Conservation (phyloP, 2,113 vertebrate species). For the Oreocharis arfaki region DNA sequence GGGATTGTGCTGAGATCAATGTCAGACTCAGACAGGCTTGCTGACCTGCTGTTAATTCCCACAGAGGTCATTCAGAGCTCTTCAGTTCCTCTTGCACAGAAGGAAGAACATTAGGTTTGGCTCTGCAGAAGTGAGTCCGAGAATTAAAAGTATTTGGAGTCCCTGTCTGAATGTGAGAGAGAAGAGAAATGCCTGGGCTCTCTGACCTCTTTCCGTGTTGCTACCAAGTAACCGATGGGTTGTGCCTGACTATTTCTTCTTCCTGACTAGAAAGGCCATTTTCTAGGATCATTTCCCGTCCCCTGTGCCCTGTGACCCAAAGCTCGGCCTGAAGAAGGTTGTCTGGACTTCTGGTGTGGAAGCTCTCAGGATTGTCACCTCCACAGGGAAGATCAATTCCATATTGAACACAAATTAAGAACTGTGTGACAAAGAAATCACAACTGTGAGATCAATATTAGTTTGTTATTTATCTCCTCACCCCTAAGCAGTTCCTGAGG, state of each 20-base stretch:
- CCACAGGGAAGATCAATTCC: fast-evolving
- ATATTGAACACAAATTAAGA: neutral
- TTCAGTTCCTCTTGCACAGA: neutral
- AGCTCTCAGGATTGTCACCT: neutral
- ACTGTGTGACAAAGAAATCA: neutral
- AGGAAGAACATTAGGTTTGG: neutral
- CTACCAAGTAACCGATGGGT: neutral
- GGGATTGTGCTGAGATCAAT: too few relatives aligned
- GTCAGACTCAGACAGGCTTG: too few relatives aligned
- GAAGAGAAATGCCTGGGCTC: neutral
- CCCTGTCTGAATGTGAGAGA: neutral
- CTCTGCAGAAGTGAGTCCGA: neutral
- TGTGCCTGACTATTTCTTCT: neutral
- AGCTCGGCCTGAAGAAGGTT: neutral
- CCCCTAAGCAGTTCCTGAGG: neutral
- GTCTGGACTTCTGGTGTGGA: neutral
- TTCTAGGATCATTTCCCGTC: neutral
- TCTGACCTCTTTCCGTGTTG: neutral
- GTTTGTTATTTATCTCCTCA: neutral
- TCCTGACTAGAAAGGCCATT: neutral
- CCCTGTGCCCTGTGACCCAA: neutral
- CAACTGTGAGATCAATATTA: neutral
- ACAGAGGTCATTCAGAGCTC: neutral
- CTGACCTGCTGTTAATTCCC: too few relatives aligned
- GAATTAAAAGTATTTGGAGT: neutral